A percentile compares a stretch with the other conserved stretches of the same genome.
These are phyloP conservation scores for Ibidorhyncha struthersii DNA, from an alignment of 2,113 vertebrate genomes.

Conservation along the genomic window DNA sequence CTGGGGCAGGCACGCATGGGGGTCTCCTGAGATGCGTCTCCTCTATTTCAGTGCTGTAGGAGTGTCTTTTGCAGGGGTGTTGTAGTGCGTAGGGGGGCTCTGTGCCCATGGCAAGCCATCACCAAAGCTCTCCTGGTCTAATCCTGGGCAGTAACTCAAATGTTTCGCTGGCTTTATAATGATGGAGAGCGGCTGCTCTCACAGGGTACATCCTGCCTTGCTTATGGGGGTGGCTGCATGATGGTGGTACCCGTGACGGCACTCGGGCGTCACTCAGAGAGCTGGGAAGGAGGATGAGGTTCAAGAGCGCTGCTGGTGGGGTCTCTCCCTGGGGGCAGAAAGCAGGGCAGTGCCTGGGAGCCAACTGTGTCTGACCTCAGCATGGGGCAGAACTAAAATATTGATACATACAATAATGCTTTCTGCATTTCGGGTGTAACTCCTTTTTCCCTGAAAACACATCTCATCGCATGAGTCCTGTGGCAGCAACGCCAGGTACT, in stretches of 20 bases:
- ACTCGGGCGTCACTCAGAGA: not conserved
- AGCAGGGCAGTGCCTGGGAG: not conserved
- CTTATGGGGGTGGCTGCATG: not conserved
- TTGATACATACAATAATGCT: not conserved
- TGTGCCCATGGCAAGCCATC: not conserved
- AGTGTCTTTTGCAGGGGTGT: not conserved
- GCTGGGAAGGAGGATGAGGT: not conserved
- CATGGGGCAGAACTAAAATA: not conserved
- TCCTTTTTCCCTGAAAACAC: not conserved
- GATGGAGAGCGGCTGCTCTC: not conserved
- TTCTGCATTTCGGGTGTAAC: not conserved
- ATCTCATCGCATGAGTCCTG: accelerated
- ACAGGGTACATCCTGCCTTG: not conserved
- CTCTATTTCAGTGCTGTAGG: not conserved
- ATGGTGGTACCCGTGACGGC: not conserved
- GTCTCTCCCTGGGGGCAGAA: not conserved
- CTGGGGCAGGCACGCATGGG: accelerated
- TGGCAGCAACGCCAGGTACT: not conserved
- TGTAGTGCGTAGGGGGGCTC: not conserved
- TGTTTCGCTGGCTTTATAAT: not conserved
- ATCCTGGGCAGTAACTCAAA: not conserved
- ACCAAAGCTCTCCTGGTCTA: not conserved
- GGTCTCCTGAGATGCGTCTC: not conserved
- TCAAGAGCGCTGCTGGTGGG: not conserved
- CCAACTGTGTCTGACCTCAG: accelerated